A percentile compares a stretch with the other conserved stretches of the same genome.
phyloP scores from a whole-genome alignment of 2,113 vertebrate genomes.

The Romanogobio albipinnatus region DNA sequence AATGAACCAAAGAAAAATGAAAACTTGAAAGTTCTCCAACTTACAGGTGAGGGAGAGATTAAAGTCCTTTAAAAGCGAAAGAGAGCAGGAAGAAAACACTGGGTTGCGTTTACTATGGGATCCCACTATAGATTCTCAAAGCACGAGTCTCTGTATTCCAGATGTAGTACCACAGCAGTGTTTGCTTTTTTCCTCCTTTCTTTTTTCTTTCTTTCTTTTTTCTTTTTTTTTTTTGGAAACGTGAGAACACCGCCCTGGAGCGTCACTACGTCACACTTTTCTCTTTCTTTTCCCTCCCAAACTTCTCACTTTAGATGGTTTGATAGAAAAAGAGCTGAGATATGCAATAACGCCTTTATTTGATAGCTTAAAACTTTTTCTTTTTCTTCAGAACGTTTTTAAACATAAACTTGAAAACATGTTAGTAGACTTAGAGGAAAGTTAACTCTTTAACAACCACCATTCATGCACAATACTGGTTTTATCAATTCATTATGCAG shows the following conservation, averaged over 20 bases:
- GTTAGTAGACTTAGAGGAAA: not conserved
- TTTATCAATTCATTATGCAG: not conserved
- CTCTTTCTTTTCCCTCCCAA: conserved; percentile 39
- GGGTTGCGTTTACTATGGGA: conserved; percentile 49
- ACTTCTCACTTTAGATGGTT: not conserved
- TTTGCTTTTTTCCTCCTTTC: conserved; percentile 55
- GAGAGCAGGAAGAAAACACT: conserved; percentile 55
- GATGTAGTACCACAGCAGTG: conserved; percentile 73
- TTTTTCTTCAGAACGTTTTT: not conserved
- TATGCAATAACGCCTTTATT: not conserved
- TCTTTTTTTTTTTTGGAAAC: conserved; percentile 61
- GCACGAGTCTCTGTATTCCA: conserved; percentile 73
- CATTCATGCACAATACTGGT: not conserved
- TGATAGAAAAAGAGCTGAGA: not conserved
- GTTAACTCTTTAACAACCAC: not conserved
- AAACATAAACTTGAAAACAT: not conserved
- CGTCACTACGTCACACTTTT: conserved; percentile 72
- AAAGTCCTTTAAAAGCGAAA: conserved; percentile 51
- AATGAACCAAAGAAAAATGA: not conserved
- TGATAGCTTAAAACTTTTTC: too few relatives aligned
- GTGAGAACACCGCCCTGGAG: conserved; percentile 78
- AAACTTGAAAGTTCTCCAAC: conserved; percentile 63
- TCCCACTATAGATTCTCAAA: conserved; percentile 65
- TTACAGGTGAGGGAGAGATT: conserved; percentile 63
- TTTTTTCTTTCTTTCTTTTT: conserved; percentile 46